Base-by-base conservation (phyloP, 2,797 vertebrate species). In the Macroramphosus scolopax region DNA sequence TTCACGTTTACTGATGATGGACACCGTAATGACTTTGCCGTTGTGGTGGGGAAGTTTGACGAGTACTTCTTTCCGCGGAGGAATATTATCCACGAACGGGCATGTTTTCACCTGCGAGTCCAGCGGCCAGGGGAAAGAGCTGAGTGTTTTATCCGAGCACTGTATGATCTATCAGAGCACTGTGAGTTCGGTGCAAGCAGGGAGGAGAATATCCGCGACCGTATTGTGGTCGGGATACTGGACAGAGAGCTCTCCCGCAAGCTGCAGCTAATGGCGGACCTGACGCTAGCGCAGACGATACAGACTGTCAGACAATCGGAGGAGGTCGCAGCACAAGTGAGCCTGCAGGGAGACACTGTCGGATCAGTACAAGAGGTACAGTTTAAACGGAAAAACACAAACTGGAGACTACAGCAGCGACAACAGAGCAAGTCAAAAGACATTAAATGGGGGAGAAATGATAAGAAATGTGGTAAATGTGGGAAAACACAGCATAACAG, bases 31-130 rank as follows among this genome's bases (percentile, higher is more conserved):
- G 31, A 50, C 17, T 30, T 14, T 14, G 26, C 14, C 18, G 25
- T 8, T 1, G 34, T 60, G 8, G 4, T 46, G 11, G 10, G 1
- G 2, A 52, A 45, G 16, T 52, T 39, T 46, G 16, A 61, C 6
- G 42, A 52, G 4, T 37, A 44, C 13, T 60, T 51, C 8, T 6
- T 52, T 3, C 48, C 28, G 2, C 35, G 28, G 16, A 31, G 24
- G 28, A 59, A 59, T 10, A 7, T 34, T 2, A 51, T 60, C 5
- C 31, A 44, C 8, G 17, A 59, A 14, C 17, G 17, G 11, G 47
- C 45, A 16, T 59, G 47, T 14, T 51, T 60, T 16, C 12, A 51
- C 11, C 31, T 17, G 32, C 8, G 33, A 3, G n/a, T 28, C 1
- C 55, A 58, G n/a, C 2, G 17, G 9, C 30, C 29, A 8, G 12